phyloP scores from a whole-genome alignment of 2,797 vertebrate species.

The Parambassis ranga region DNA sequence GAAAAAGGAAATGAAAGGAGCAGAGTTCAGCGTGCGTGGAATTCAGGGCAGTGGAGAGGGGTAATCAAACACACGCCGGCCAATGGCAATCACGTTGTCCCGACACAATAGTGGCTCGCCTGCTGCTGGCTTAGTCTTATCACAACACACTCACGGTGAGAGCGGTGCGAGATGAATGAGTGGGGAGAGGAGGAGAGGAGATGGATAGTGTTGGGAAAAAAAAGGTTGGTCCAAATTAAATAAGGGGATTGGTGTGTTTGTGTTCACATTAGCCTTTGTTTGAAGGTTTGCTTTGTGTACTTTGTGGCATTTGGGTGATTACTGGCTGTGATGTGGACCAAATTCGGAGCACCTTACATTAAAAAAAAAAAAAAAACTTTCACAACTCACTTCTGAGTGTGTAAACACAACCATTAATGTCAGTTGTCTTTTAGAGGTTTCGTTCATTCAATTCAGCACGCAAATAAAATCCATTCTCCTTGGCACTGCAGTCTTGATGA shows the following conservation, averaged over 20 bases:
- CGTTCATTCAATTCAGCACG: conserved; percentile 11
- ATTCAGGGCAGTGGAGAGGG: conserved; percentile 48
- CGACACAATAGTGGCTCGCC: conserved; percentile 51
- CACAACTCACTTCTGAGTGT: too few species aligned
- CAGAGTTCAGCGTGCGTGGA: conserved; percentile 54
- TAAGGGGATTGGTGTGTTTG: conserved; percentile 32
- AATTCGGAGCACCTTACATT: neutral
- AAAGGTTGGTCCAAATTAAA: conserved; percentile 56
- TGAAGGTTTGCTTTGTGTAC: conserved; percentile 7
- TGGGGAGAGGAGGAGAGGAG: conserved; percentile 32
- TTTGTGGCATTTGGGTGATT: neutral
- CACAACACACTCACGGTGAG: conserved; percentile 52
- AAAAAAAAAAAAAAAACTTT: too few species aligned
- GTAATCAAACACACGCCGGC: conserved; percentile 60
- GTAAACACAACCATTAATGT: too few species aligned
- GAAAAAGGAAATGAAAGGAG: conserved; percentile 70
- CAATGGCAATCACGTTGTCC: conserved; percentile 48
- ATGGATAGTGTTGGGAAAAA: conserved; percentile 44
- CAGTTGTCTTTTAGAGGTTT: too few species aligned
- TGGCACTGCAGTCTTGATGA: conserved; percentile 13
- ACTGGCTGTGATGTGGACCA: neutral
- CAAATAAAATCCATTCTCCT: conserved; percentile 44
- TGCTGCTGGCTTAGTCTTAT: conserved; percentile 57
- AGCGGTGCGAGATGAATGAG: conserved; percentile 61
- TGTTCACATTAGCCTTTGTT: conserved; percentile 28